Conservation (phyloP, 1,140 invertebrate species). For the Venturia canescens region DNA sequence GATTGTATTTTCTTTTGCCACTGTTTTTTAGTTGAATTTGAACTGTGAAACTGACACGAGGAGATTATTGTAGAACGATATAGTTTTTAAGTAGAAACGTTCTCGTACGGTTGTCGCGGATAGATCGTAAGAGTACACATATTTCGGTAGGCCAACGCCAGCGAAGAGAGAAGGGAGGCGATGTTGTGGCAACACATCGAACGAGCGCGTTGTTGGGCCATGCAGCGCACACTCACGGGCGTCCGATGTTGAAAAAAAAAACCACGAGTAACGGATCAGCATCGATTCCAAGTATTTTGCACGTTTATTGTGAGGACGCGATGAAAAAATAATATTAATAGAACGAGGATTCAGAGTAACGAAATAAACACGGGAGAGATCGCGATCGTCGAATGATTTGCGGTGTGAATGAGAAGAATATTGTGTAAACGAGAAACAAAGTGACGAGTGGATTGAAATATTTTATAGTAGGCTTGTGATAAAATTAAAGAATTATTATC, state of each 20-base stretch:
- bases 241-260: slow-evolving; percentile 17
- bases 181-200: too few species aligned
- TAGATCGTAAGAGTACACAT: slow-evolving; percentile 9
- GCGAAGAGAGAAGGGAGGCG: not conserved
- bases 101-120: slow-evolving; percentile 2
- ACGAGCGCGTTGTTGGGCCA: not conserved
- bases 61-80: slow-evolving; percentile 12
- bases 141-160: slow-evolving; percentile 12
- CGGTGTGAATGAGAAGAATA: not conserved
- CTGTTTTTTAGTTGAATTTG: slow-evolving; percentile 16
- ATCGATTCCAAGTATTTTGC: slow-evolving; percentile 23
- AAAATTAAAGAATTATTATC: slow-evolving; percentile 62
- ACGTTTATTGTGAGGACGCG: slow-evolving; percentile 19
- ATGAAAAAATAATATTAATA: not conserved
- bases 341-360: slow-evolving; percentile 31
- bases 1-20: not conserved
- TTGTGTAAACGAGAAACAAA: slow-evolving; percentile 42
- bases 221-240: slow-evolving; percentile 2
- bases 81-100: slow-evolving; percentile 29
- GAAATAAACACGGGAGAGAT: not conserved
- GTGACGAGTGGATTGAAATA: slow-evolving; percentile 61
- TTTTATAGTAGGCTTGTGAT: slow-evolving; percentile 69
- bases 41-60: not conserved
- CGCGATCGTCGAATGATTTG: slow-evolving; percentile 13
- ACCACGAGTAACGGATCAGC: not conserved